Percentiles rank a stretch among this genome's conserved stretches.
phyloP scores from a whole-genome alignment of 2,113 vertebrate species.

The Artemisiospiza belli region DNA sequence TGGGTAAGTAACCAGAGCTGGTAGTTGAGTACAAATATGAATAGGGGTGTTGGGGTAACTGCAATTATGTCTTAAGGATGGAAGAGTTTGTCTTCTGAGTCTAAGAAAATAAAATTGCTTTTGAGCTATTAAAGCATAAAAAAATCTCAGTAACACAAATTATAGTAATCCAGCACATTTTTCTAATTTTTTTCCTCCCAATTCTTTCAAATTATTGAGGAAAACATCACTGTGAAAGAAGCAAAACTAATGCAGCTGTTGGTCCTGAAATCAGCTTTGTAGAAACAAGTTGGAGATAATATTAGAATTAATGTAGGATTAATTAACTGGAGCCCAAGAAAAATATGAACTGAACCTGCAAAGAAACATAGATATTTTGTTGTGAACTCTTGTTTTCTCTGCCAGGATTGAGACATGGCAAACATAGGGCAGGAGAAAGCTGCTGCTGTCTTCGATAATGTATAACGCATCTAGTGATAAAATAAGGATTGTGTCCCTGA shows the following conservation, averaged over 20 bases:
- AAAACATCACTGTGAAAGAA: slow-evolving; percentile 8
- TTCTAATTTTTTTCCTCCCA: slow-evolving; percentile 6
- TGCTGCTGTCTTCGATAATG: neutral
- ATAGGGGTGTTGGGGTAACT: neutral
- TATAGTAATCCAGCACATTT: neutral
- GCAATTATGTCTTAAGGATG: neutral
- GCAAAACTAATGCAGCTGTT: slow-evolving; percentile 15
- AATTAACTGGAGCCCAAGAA: neutral
- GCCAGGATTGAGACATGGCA: neutral
- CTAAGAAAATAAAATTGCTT: neutral
- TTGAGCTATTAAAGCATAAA: neutral
- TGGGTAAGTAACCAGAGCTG: slow-evolving; percentile 79
- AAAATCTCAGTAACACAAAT: neutral
- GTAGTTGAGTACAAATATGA: neutral
- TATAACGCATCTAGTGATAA: neutral
- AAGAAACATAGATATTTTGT: neutral
- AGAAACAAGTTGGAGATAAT: neutral
- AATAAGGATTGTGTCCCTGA: neutral
- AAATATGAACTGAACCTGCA: neutral
- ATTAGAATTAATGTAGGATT: neutral
- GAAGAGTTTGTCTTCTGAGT: neutral
- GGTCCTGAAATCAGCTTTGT: neutral
- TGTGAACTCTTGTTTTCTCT: neutral
- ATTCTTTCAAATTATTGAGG: neutral
- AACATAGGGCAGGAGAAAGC: neutral